These are phyloP conservation scores for Alitta virens DNA, from an alignment of 2,888 invertebrate genomes.

Conservation along the genomic window DNA sequence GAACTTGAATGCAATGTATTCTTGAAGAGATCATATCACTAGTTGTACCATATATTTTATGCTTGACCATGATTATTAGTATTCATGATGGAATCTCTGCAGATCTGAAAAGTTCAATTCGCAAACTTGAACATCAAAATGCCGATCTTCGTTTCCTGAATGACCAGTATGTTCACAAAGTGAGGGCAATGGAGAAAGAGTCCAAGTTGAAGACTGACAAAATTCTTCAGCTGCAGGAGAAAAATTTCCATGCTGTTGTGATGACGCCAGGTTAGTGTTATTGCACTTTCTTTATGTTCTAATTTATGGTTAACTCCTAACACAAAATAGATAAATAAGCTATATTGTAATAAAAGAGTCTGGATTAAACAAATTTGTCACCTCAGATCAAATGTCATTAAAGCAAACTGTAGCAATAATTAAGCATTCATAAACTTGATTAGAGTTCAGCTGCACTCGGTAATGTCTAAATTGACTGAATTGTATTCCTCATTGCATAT, in stretches of 20 bases:
- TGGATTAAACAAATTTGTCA: too few relatives aligned
- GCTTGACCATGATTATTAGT: too few relatives aligned
- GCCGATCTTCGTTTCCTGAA: constrained; percentile 65
- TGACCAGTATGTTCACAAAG: constrained; percentile 62
- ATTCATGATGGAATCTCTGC: not conserved
- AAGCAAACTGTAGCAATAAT: too few relatives aligned
- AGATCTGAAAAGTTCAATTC: constrained; percentile 62
- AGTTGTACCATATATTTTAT: not conserved
- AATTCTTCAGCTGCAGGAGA: constrained; percentile 61
- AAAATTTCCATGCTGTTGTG: constrained; percentile 58
- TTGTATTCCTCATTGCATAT: not conserved
- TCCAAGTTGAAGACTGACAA: constrained; percentile 63
- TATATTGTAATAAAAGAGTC: not conserved
- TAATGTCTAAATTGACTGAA: not conserved
- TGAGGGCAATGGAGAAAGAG: constrained; percentile 66
- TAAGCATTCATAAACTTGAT: too few relatives aligned
- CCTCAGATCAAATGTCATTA: too few relatives aligned
- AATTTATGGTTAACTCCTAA: too few relatives aligned
- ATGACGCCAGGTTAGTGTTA: constrained; percentile 55
- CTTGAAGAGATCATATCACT: not conserved
- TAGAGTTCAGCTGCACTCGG: too few relatives aligned
- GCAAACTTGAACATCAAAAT: constrained; percentile 58
- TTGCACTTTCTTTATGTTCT: too few relatives aligned
- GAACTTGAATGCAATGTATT: not conserved
- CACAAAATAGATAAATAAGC: not conserved